Evolutionary conservation across 2,113 vertebrate species (phyloP), one percentile per base, ranked within the genome.

Genomic region (Amblyornis subalaris): DNA sequence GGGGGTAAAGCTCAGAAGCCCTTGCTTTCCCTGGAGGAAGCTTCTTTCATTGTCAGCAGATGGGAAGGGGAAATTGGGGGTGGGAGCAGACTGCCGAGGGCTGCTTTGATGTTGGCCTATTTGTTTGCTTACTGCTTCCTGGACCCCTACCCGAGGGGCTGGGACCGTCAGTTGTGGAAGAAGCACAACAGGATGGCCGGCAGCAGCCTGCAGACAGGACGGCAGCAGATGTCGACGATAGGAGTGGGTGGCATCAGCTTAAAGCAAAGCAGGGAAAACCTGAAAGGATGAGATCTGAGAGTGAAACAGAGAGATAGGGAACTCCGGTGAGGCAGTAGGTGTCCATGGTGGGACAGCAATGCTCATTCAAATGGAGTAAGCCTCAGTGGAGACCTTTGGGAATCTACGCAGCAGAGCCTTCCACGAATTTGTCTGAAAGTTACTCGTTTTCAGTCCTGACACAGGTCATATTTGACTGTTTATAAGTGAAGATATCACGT

Each of bases 61-160:
- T 94, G 81, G 29, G 69, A 91, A 83, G 28, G 45, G 89, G 64
- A 94, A 94, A 55, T 1, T 19, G 64, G 45, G 45, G 45, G 45
- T 45, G 62, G 48, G 12, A 10, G 25, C 21, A 71, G 50, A 22
- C 14, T 47, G 19, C 28, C 0, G 3, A 88, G 17, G 21, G 20
- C 35, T 84, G 58, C 74, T 95, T 95, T 95, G 88, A 90, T 80
- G 79, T 88, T 65, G n/a, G 38, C 33, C 40, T 90, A 35, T 60
- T 74, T 89, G 62, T 89, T 95, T 88, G 38, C 75, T 76, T 85
- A 72, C 60, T 90, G 42, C 51, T 96, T 95, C 85, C 85, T 84
- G 85, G 55, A 71, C 26, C 64, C 88, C 75, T n/a, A 21, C 14
- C 15, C 1, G 0, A 70, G 57, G 58, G 51, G 33, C 38, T 86